Conservation (phyloP, 2,888 invertebrate species). For the Nowickia ferox region DNA sequence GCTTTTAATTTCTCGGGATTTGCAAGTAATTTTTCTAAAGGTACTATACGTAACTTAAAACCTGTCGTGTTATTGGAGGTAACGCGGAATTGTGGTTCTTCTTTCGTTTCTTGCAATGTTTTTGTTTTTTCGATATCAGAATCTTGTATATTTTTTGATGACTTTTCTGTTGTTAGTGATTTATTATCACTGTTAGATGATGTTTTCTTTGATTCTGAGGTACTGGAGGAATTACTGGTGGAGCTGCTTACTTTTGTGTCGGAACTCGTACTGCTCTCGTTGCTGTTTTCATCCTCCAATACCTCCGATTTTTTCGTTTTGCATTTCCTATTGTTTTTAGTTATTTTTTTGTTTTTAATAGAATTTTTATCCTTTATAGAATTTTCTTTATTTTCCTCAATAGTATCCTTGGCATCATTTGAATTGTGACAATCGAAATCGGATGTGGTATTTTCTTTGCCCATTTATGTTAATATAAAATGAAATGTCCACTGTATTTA, state of each 20-base stretch:
- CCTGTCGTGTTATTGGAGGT: conserved; percentile 70
- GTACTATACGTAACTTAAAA: conserved; percentile 79
- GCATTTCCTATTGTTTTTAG: conserved; percentile 41
- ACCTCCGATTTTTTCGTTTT: conserved; percentile 63
- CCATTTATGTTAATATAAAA: conserved; percentile 64
- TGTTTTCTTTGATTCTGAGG: conserved; percentile 60
- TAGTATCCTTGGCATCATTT: conserved; percentile 62
- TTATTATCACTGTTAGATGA: conserved; percentile 16
- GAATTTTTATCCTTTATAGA: conserved; percentile 58
- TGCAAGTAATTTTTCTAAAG: conserved; percentile 78
- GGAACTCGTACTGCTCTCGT: conserved; percentile 59
- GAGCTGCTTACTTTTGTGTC: conserved; percentile 57
- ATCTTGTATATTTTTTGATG: conserved; percentile 4
- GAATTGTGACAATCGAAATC: conserved; percentile 49
- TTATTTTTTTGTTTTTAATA: conserved; percentile 5
- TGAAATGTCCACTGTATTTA: conserved; percentile 34
- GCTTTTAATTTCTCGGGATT: conserved; percentile 69
- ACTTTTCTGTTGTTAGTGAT: conserved; percentile 27
- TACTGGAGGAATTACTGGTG: conserved; percentile 67
- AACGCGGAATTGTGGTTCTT: conserved; percentile 66
- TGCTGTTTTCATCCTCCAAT: conserved; percentile 70
- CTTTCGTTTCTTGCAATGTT: conserved; percentile 38
- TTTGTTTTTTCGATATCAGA: conserved; percentile 8
- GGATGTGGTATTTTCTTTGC: conserved; percentile 62
- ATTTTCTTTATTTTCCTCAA: conserved; percentile 67